Base-by-base conservation (phyloP, 2,888 invertebrate species). In the Zhengitettix transpicula region DNA sequence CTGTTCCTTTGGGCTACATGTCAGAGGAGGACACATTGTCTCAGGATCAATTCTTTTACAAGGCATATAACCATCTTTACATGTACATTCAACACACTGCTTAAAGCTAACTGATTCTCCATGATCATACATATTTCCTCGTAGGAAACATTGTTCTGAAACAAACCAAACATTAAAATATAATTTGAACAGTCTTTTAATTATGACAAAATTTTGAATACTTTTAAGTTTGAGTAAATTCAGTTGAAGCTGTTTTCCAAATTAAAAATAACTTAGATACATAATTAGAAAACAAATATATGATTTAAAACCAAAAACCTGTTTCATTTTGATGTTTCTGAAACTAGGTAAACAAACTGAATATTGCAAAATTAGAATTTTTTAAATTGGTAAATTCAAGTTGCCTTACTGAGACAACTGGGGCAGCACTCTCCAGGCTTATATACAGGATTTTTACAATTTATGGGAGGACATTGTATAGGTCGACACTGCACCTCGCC, bases 401-500 rank as follows among this genome's bases (percentile, higher is more conserved):
- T 14, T 47, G 47, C 80, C 88, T 83, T 79, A 91, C 91, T 87
- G 70, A 88, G 80, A 77, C 92, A 93, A 68, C 82, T 83, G 63
- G 88, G 87, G 74, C 92, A 93, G 75, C 91, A 92, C 72, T 88
- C 84, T 65, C 87, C 89, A 65, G 82, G 81, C 68, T 82, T 81
- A 69, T 82, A 75, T 63, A 87, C 84, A 67, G 92, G 91, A 74
- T 88, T 83, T 74, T 86, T 87, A 77, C 92, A 93, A 67, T 79
- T 79, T 62, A 81, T 79, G 69, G 81, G 77, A 58, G 86, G 84
- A 78, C 93, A 93, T 72, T 86, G 84, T 64, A 86, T 83, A 69
- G 85, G 86, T 71, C 84, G 81, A 79, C 92, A 93, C 72, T 85
- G 82, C 66, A 91, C 84, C 69, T 85, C 85, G 57, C 92, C 91